Base-by-base conservation (phyloP, 2,113 vertebrate genomes). In the Leucopsar rothschildi region DNA sequence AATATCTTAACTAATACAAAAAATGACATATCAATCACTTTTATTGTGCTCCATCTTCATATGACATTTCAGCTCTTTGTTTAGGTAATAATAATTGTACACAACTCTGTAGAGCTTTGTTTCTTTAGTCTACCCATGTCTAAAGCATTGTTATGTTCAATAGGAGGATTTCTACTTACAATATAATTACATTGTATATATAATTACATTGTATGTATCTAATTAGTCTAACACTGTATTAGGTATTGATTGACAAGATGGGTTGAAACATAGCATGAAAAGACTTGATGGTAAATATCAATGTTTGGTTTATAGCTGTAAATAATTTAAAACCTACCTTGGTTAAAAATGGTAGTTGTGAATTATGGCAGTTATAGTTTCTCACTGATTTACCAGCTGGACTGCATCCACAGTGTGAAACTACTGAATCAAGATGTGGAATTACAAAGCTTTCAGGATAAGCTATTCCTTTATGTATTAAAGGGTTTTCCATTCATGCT, bases 201-300 rank as follows among this genome's bases (percentile, higher is more conserved):
- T 90, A 85, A 95, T 94, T 95, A 59, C 47, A 70, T 63, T 25
- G 10, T 65, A 42, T 76, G 12, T 66, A 33, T 93, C 45, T 90
- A 85, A 95, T 95, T 93, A 95, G 50, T 76, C 33, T 89, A 85
- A 88, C 15, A 47, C 11, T 77, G 52, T 31, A 66, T 91, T 80
- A 96, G 47, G 44, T 81, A 81, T 86, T 92, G 94, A 93, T 55
- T 95, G 93, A 91, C 93, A 95, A 88, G 47, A 90, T 22, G n/a
- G 20, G 44, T 60, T 90, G 50, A 69, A 92, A 77, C 50, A 42
- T 5, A 73, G 22, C n/a, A 70, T 65, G 61, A 91, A 88, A 60
- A 94, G 63, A 65, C 15, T 94, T 93, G 22, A 56, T 61, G 33
- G 64, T 90, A 96, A 97, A 96, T 73, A 94, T 56, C 15, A 82